These are phyloP conservation scores for Trematomus bernacchii DNA, from an alignment of 2,797 vertebrate species.

Conservation along the genomic window DNA sequence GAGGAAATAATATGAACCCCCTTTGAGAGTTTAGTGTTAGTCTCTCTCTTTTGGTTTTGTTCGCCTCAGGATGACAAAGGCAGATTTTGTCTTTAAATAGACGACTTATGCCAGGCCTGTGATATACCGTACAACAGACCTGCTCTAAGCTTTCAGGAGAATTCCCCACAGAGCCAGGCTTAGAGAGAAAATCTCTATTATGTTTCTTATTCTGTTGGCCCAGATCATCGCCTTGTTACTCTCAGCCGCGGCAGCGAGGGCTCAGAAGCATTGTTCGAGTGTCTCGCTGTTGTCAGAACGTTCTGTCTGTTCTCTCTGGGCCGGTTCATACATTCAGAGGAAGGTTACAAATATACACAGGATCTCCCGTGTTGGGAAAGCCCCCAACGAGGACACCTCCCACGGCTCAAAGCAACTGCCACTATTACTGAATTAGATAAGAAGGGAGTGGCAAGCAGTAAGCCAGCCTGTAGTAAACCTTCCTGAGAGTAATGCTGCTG, in stretches of 20 bases:
- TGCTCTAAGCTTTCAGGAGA: slow-evolving; percentile 44
- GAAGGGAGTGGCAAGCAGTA: slow-evolving; percentile 57
- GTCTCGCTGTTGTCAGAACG: slow-evolving; percentile 15
- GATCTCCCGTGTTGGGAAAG: slow-evolving; percentile 76
- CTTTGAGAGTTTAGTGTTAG: slow-evolving; percentile 24
- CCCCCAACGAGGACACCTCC: slow-evolving; percentile 63
- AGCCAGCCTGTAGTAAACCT: slow-evolving; percentile 41
- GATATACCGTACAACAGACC: slow-evolving; percentile 22
- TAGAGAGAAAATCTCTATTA: slow-evolving; percentile 37
- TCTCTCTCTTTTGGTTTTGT: slow-evolving; percentile 11
- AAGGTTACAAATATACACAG: slow-evolving; percentile 60
- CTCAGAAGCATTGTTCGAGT: slow-evolving; percentile 47
- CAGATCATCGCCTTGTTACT: slow-evolving; percentile 67
- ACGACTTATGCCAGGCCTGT: slow-evolving; percentile 20
- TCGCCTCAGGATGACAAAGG: slow-evolving; percentile 1
- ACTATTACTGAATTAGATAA: slow-evolving; percentile 67
- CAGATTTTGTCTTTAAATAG: slow-evolving; percentile 22
- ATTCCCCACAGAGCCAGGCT: slow-evolving; percentile 45
- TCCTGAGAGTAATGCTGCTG: slow-evolving; percentile 38
- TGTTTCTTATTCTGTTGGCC: slow-evolving; percentile 58
- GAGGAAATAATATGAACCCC: slow-evolving; percentile 29
- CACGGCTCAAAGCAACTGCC: slow-evolving; percentile 66
- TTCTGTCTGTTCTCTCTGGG: slow-evolving; percentile 29
- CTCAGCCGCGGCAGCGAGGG: slow-evolving; percentile 49
- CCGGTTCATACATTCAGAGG: slow-evolving; percentile 50